These are phyloP conservation scores for Seriola rivoliana DNA, from an alignment of 2,113 vertebrate species.

Conservation along the genomic window DNA sequence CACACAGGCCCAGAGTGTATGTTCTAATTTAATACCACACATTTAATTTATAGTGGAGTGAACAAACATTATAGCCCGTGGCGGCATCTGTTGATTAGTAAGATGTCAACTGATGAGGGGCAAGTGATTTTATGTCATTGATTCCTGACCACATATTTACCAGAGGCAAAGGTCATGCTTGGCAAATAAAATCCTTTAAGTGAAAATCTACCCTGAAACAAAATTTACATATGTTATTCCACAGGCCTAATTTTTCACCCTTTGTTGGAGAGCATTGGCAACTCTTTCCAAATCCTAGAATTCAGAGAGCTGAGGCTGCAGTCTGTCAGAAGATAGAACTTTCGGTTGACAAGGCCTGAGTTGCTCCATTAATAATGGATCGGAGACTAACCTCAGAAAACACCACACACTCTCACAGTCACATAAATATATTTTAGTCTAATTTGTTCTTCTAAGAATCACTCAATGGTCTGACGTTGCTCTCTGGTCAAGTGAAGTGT, in stretches of 20 bases:
- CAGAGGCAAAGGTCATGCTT: slow-evolving; percentile 49
- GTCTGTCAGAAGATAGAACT: slow-evolving; percentile 21
- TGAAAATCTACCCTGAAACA: slow-evolving; percentile 10
- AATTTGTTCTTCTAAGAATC: slow-evolving; percentile 29
- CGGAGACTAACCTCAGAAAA: slow-evolving; percentile 14
- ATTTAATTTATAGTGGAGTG: background rate
- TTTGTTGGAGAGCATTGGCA: background rate
- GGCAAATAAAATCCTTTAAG: slow-evolving; percentile 50
- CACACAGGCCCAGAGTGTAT: background rate
- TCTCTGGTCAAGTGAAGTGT: background rate
- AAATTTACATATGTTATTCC: slow-evolving; percentile 25
- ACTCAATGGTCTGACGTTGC: background rate
- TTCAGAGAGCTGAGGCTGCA: background rate
- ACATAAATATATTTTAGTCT: slow-evolving; percentile 23
- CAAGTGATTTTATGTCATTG: slow-evolving; percentile 45
- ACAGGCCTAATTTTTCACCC: background rate
- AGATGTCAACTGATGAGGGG: slow-evolving; percentile 27
- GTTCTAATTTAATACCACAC: background rate
- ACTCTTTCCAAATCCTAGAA: slow-evolving; percentile 1
- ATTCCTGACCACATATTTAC: slow-evolving; percentile 48
- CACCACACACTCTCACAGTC: background rate
- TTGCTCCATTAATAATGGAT: slow-evolving; percentile 36
- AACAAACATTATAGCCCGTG: slow-evolving; percentile 28
- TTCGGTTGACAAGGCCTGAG: slow-evolving; percentile 35
- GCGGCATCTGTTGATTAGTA: slow-evolving; percentile 43